These are phyloP conservation scores for Rachycentron canadum DNA, from an alignment of 2,797 vertebrate genomes.

Conservation along the genomic window DNA sequence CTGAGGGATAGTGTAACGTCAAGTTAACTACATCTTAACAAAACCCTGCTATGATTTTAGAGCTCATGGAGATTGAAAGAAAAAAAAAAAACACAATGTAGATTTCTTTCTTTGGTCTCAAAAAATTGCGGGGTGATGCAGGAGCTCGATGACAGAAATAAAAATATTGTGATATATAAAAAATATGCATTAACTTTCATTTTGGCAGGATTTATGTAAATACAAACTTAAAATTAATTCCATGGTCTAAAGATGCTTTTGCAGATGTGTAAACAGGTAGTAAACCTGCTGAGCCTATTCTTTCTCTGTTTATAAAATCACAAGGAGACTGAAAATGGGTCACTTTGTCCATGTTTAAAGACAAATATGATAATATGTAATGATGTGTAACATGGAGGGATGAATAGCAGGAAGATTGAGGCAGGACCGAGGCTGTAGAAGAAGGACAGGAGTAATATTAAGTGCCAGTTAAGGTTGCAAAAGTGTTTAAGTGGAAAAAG, in stretches of 20 bases:
- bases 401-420: conserved; percentile 13
- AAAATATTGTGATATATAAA: conserved; percentile 1
- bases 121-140: conserved; percentile 11
- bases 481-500: conserved; percentile 20
- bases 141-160: conserved; percentile 23
- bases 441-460: conserved; percentile 31
- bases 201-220: conserved; percentile 17
- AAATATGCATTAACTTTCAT: conserved; percentile 21
- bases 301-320: conserved; percentile 30
- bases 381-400: conserved; percentile 21
- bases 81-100: conserved; percentile 15
- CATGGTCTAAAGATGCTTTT: not conserved
- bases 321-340: conserved; percentile 25
- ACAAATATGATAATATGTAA: conserved; percentile 4
- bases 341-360: conserved; percentile 34
- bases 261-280: conserved; percentile 24
- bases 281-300: not conserved
- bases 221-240: conserved; percentile 11
- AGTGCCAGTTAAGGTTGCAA: conserved; percentile 31
- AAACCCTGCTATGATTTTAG: conserved; percentile 52
- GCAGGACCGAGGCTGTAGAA: conserved; percentile 2
- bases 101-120: conserved; percentile 36
- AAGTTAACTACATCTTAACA: conserved; percentile 43
- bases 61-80: conserved; percentile 34
- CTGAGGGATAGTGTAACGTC: conserved; percentile 32